These are phyloP conservation scores for Caenorhabditis auriculariae DNA, from an alignment of 2,888 invertebrate species.

Conservation along the genomic window DNA sequence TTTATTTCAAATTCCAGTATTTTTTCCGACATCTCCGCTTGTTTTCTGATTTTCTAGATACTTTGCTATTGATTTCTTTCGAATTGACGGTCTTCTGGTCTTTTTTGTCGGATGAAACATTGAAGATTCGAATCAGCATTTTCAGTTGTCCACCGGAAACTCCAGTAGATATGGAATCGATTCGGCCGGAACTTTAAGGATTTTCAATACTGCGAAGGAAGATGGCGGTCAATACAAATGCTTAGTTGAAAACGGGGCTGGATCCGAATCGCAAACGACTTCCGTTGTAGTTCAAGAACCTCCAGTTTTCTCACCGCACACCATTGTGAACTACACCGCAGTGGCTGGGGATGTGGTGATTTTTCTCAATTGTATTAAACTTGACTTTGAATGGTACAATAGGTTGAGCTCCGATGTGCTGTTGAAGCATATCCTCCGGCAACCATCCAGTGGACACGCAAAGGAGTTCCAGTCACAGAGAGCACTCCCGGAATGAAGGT, in stretches of 20 bases:
- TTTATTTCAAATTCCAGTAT: slow-evolving; percentile 2
- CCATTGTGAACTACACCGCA: slow-evolving; percentile 44
- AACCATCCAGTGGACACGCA: slow-evolving; percentile 42
- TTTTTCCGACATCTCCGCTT: too few relatives aligned
- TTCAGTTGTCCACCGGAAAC: too few relatives aligned
- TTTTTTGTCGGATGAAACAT: too few relatives aligned
- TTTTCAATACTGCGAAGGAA: slow-evolving; percentile 36
- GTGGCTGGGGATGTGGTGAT: slow-evolving; percentile 38
- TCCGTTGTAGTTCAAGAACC: slow-evolving; percentile 57
- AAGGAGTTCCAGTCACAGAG: slow-evolving; percentile 34
- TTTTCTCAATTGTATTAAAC: slow-evolving; percentile 5
- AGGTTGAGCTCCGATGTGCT: slow-evolving; percentile 46
- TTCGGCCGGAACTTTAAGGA: slow-evolving; percentile 50
- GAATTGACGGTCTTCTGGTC: too few relatives aligned
- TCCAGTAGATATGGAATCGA: slow-evolving; percentile 39
- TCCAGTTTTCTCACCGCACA: slow-evolving; percentile 47
- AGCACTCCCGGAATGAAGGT: slow-evolving; percentile 23
- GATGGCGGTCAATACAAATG: slow-evolving; percentile 48
- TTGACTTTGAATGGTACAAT: too few relatives aligned
- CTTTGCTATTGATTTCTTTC: too few relatives aligned
- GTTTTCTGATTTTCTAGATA: too few relatives aligned
- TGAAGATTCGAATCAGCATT: too few relatives aligned
- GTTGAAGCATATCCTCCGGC: slow-evolving; percentile 49
- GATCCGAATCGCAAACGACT: slow-evolving; percentile 41
- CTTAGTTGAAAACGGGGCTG: slow-evolving; percentile 50